Evolutionary conservation across 2,888 invertebrate genomes (phyloP).

Genomic region (Palloptera scutellata): DNA sequence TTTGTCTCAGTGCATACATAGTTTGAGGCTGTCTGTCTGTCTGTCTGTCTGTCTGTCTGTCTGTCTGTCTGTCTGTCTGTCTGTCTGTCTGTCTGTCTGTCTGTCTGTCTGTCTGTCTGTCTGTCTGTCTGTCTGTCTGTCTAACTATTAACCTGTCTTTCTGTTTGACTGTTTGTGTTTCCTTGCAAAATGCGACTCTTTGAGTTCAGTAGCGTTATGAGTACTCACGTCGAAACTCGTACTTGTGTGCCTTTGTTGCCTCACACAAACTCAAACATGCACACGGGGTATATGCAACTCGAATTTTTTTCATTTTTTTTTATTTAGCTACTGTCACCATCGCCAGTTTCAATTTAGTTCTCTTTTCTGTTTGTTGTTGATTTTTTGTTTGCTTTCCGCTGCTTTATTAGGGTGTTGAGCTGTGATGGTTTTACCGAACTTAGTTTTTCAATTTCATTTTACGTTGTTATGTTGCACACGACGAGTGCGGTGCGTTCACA

Average conservation of each 20-base stretch:
- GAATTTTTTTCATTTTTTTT: constrained; percentile 1
- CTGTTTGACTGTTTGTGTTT: constrained; percentile 1
- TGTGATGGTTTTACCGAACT: too few species aligned
- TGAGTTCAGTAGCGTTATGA: not conserved
- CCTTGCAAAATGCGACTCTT: not conserved
- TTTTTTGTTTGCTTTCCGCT: not conserved
- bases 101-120: not conserved
- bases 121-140: too few species aligned
- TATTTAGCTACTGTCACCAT: not conserved
- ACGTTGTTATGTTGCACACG: too few species aligned
- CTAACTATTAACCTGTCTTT: not conserved
- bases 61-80: not conserved
- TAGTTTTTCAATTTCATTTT: too few species aligned
- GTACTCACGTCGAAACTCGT: too few species aligned
- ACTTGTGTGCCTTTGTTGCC: too few species aligned
- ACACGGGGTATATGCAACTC: not conserved
- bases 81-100: not conserved
- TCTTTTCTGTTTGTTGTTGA: not conserved
- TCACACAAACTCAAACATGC: too few species aligned
- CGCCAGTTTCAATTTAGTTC: not conserved
- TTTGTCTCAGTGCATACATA: too few species aligned
- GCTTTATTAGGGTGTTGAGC: too few species aligned
- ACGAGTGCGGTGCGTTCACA: too few species aligned
- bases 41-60: not conserved
- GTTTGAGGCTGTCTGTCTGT: too few species aligned